Evolutionary conservation across 2,888 invertebrate genomes (phyloP).

Genomic region (Spodoptera picta): DNA sequence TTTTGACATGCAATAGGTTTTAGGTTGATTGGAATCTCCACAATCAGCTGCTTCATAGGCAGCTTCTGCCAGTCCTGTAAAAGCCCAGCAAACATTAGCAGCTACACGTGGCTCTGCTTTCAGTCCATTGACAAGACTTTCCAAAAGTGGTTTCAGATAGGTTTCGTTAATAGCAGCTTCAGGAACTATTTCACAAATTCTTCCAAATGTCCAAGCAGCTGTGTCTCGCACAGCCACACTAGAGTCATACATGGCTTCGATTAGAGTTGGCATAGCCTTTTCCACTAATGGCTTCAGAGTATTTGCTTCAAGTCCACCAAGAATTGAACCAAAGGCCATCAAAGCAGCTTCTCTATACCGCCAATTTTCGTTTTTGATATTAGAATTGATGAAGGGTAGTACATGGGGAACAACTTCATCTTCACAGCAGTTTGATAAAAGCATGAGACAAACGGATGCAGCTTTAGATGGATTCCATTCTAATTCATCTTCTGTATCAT

Average conservation of each 20-base stretch:
- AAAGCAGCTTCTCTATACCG: conserved; percentile 97
- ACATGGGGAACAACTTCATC: conserved; percentile 98
- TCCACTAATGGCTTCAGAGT: conserved; percentile 98
- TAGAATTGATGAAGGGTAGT: conserved; percentile 97
- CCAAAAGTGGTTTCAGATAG: conserved; percentile 94
- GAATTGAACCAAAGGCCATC: conserved; percentile 98
- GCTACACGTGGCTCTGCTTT: conserved; percentile 98
- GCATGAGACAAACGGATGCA: conserved; percentile 99
- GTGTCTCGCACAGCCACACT: conserved; percentile 99
- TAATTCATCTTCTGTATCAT: conserved; percentile 99
- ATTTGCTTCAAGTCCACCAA: conserved; percentile 96
- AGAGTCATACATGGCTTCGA: conserved; percentile 97
- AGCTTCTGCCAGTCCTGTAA: conserved; percentile 98
- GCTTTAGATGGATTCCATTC: conserved; percentile 99
- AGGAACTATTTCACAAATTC: conserved; percentile 99
- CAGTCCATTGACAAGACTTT: conserved; percentile 95
- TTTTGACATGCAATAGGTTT: conserved; percentile 97
- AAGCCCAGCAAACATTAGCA: conserved; percentile 99
- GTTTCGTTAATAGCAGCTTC: conserved; percentile 97
- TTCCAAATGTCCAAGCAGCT: conserved; percentile 99
- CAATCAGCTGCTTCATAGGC: conserved; percentile 96
- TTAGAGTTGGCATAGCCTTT: conserved; percentile 98
- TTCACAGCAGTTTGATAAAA: conserved; percentile 98
- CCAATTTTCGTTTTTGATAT: conserved; percentile 98
- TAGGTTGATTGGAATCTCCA: conserved; percentile 92